These are phyloP conservation scores for Fulmarus glacialis DNA, from an alignment of 2,113 vertebrate species.

Conservation along the genomic window DNA sequence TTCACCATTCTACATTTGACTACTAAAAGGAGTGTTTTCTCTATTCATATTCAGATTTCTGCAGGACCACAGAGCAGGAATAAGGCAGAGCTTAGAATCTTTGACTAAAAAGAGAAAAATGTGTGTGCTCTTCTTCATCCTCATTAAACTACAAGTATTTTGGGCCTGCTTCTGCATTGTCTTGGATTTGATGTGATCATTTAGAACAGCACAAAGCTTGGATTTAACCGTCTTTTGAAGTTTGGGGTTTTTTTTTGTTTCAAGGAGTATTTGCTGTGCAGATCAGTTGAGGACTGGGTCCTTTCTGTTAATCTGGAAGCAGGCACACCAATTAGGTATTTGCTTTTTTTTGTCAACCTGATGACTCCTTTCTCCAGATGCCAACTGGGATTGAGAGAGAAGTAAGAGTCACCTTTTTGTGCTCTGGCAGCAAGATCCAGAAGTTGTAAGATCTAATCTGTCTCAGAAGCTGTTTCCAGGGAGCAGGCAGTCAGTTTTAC, in stretches of 20 bases:
- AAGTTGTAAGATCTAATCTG: not conserved
- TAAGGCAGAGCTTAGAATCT: not conserved
- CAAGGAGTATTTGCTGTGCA: not conserved
- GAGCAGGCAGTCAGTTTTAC: not conserved
- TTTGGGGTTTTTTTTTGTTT: not conserved
- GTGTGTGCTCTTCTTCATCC: not conserved
- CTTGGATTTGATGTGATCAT: not conserved
- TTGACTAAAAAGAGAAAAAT: not conserved
- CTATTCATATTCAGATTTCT: not conserved
- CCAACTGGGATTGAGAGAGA: not conserved
- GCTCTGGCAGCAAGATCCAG: not conserved
- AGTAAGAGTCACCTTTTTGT: not conserved
- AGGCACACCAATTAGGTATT: not conserved
- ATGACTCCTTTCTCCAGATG: not conserved
- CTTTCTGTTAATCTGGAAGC: not conserved
- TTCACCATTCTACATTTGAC: not conserved
- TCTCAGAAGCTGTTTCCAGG: not conserved
- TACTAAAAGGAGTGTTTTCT: not conserved
- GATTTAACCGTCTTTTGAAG: not conserved
- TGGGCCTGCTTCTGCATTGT: not conserved
- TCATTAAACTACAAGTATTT: not conserved
- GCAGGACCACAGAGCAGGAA: not conserved
- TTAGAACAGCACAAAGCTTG: not conserved
- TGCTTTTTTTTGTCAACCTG: not conserved
- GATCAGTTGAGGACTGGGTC: not conserved